Evolutionary conservation across 2,888 invertebrate species (phyloP).

Genomic region (Cyrtodaria siliqua): DNA sequence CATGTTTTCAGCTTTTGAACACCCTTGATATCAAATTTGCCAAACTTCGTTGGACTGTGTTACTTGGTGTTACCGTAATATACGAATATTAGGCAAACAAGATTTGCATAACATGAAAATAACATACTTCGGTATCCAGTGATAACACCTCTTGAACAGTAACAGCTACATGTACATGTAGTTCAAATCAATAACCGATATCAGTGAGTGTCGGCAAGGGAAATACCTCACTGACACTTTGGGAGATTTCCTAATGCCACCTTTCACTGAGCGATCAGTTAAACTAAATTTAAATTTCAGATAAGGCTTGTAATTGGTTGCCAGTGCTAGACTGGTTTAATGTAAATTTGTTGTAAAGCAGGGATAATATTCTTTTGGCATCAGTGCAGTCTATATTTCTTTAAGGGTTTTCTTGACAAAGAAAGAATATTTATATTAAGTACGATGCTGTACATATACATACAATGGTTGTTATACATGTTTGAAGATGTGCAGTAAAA

Average conservation of each 20-base stretch:
- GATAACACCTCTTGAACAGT: constrained; percentile 13
- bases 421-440: too few relatives aligned
- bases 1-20: constrained; percentile 25
- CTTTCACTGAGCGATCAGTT: constrained; percentile 43
- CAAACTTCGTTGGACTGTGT: neutral
- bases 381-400: too few relatives aligned
- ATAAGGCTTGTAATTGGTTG: neutral
- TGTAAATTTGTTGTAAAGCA: too few relatives aligned
- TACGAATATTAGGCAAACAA: neutral
- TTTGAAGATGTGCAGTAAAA: too few relatives aligned
- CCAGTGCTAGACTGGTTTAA: too few relatives aligned
- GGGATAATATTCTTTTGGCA: too few relatives aligned
- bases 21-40: constrained; percentile 21
- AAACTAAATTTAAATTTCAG: constrained; percentile 41
- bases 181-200: neutral
- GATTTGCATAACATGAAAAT: constrained; percentile 10
- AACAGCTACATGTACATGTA: too few relatives aligned
- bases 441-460: too few relatives aligned
- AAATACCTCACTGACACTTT: constrained; percentile 16
- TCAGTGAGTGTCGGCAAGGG: neutral
- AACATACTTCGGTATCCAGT: constrained; percentile 29
- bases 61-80: neutral
- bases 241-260: constrained; percentile 37
- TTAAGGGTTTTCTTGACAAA: too few relatives aligned
- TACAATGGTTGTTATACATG: too few relatives aligned